Conservation (phyloP, 2,113 vertebrate genomes). For the Gymnobelideus leadbeateri region DNA sequence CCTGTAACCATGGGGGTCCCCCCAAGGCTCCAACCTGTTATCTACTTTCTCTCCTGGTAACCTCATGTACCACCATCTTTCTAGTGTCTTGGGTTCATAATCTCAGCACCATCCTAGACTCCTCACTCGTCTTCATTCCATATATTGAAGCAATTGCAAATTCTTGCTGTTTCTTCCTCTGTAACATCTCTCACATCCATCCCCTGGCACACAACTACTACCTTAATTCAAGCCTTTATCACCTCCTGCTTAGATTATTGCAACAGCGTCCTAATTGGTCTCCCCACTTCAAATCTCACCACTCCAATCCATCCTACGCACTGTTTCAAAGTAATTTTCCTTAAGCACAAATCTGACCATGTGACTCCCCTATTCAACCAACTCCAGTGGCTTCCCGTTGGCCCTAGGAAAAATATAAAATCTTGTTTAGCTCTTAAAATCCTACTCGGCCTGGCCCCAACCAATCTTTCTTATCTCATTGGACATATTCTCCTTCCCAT, state of each 20-base stretch:
- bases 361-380: not conserved
- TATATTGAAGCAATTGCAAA: not conserved
- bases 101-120: constrained; percentile 23
- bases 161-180: not conserved
- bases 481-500: not conserved
- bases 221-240: not conserved
- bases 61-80: constrained; percentile 39
- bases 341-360: not conserved
- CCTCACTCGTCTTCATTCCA: not conserved
- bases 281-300: not conserved
- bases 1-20: constrained; percentile 21
- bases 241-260: not conserved
- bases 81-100: not conserved
- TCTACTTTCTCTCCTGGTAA: constrained; percentile 37
- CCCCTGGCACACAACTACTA: not conserved
- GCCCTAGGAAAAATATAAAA: not conserved
- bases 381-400: not conserved
- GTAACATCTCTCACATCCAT: not conserved
- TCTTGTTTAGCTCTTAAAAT: not conserved
- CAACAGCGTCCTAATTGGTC: not conserved
- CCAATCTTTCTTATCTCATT: not conserved
- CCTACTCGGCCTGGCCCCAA: not conserved
- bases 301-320: not conserved
- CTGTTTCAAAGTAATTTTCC: constrained; percentile 1
- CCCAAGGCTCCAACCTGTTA: constrained; percentile 9